Evolutionary conservation across 2,113 vertebrate species (phyloP), one percentile per base, ranked within the genome.

Genomic region (Lamprologus sp.): DNA sequence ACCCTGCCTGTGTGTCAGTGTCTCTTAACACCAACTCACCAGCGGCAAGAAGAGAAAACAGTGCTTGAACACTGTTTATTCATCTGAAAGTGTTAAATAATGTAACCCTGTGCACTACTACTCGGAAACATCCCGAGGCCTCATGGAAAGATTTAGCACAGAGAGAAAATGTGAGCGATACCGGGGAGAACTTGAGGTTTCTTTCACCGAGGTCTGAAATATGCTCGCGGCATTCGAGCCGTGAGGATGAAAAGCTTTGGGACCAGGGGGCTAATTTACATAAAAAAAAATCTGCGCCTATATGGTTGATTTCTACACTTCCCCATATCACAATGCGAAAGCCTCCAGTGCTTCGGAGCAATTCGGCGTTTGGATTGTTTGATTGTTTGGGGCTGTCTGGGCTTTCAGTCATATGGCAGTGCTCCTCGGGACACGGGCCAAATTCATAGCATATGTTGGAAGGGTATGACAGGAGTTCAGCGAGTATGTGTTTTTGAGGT

Each of bases 381-480:
- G 92, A 94, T 92, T 94, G 93, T 94, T 94, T 90, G 90, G 94
- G 86, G 91, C 92, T 89, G 92, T 93, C 93, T 93, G 93, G 93
- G 90, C 92, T 92, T 87, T 83, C 90, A 90, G 87, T 95, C 91
- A 91, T 94, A 93, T 93, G 95, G 94, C 93, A 93, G 91, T 87
- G 90, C 93, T 94, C 90, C 87, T 92, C 23, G 77, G 94, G 94
- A 94, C 90, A 63, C 86, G 35, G 83, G 94, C 94, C 94, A 95
- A 96, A 96, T 93, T 94, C 92, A 92, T 93, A 95, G 95, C 95
- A 95, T 93, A 96, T 94, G 95, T 94, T 96, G 94, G 94, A 94
- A 95, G 92, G 88, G 92, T 92, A 92, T 92, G 94, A 95, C 94
- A 95, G 92, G 94, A 93, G 94, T 94, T 95, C 92, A 94, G 90